Evolutionary conservation across 2,888 invertebrate species (phyloP), one percentile per base, ranked within the genome.

Genomic region (Helicoverpa assulta): DNA sequence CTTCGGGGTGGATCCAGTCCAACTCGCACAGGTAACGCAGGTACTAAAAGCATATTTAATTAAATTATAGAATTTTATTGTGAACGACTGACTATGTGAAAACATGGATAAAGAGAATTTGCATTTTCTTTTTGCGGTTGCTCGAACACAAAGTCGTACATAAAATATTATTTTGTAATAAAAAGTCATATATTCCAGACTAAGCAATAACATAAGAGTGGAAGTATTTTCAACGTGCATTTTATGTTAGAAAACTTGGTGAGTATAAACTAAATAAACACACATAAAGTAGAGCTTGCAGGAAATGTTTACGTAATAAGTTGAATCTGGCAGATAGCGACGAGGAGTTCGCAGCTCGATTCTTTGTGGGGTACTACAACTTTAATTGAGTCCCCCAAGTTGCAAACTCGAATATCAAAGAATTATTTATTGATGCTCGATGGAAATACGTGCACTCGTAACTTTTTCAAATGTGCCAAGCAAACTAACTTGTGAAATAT

Each of bases 1-100:
- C 98, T 86, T 98, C 98, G 0, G 98, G 98, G 86, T 98, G 97
- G 6, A 97, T 96, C 75, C 97, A 97, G 82, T 98, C 98, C 95
- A 98, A 95, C 70, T 97, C 96, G 88, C 98, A 97, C 62, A 97
- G 96, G 88, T 98, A 98, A 52, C 98, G 96, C 0, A 98, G 94
- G 61, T 96, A 96, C 95, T 96, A 74, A 19, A 74, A 52, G 60
- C 43, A 78, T 47, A 47, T 47, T 47, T n/a, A 16, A 5, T 14
- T 40, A 10, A 40, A 10, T 40, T 40, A 40, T 14, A 14, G 12
- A 12, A 40, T 14, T 40, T 40, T 40, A 40, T 40, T 12, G 12
- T 40, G 12, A 12, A 40, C 40, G 12, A 40, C 14, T 14, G 10
- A 40, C 14, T 12, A 40, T 40, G 40, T 58, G 16, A 26, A 26